Base-by-base conservation (phyloP, 2,113 vertebrate genomes). In the Bostrychus sinensis region DNA sequence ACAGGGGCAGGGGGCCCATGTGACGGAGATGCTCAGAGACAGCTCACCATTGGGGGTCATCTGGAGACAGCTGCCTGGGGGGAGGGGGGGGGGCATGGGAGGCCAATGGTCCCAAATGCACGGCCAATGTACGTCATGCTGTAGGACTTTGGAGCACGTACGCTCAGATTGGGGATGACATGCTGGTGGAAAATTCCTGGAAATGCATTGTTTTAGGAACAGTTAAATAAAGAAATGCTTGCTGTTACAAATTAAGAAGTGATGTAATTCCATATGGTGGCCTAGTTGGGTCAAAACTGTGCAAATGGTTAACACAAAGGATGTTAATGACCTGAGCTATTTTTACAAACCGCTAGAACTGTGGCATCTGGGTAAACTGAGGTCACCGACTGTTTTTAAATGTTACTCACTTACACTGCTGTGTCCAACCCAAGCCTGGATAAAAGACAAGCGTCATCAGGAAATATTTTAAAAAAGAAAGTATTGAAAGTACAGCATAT, bases 1-100 rank as follows among this genome's bases (percentile, higher is more conserved):
- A 74, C 34, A n/a, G 62, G 30, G 57, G 19, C 22, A 28, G 62
- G 72, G 54, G 79, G 60, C 75, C 11, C 7, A 66, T 56, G 75
- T 76, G 82, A 89, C 69, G 72, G 82, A 87, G 88, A 92, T 89
- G 88, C 86, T 86, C 88, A 62, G 66, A 85, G 91, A 91, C 91
- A 92, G 88, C 70, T 91, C 89, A 38, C 86, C 43, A 78, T 89
- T 81, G 88, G 88, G 86, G 88, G 77, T 86, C 90, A 89, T 89
- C 85, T 84, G 69, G 80, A 89, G 80, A 86, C 84, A 84, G 85
- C 86, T 89, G 73, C 66, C n/a, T n/a, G n/a, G n/a, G n/a, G n/a
- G n/a, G n/a, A n/a, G n/a, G n/a, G 62, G 69, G 0, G 23, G 59
- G 68, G 39, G 65, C 70, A 72, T 19, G 4, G 43, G 60, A 76